Evolutionary conservation across 2,113 vertebrate genomes (phyloP).

Genomic region (Brachyistius frenatus): DNA sequence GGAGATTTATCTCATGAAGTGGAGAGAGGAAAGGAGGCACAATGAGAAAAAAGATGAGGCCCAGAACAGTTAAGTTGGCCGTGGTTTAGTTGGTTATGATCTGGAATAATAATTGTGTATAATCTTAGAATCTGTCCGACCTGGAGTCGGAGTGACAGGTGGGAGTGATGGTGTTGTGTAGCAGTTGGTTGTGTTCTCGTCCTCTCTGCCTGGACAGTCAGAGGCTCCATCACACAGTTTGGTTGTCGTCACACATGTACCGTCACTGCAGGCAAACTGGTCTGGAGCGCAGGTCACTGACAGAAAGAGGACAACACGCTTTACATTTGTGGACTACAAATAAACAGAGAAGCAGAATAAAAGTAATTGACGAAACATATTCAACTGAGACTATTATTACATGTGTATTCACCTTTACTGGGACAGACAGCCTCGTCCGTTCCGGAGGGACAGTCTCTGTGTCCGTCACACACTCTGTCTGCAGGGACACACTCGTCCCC

Average conservation of each 20-base stretch:
- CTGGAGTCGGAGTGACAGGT: constrained; percentile 19
- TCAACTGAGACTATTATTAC: background rate
- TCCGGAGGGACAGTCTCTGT: constrained; percentile 84
- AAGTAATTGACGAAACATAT: too few relatives aligned
- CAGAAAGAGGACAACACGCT: constrained; percentile 4
- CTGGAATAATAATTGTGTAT: too few relatives aligned
- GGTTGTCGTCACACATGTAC: constrained; percentile 74
- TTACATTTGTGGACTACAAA: background rate
- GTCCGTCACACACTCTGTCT: constrained; percentile 85
- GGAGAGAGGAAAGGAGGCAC: too few relatives aligned
- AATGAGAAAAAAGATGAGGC: too few relatives aligned
- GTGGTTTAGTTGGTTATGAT: too few relatives aligned
- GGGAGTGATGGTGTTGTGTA: background rate
- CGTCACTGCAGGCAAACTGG: constrained; percentile 82
- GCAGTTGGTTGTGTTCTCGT: constrained; percentile 83
- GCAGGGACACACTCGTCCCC: constrained; percentile 81
- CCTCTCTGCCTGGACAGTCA: constrained; percentile 85
- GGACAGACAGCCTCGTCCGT: constrained; percentile 88
- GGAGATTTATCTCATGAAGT: too few relatives aligned
- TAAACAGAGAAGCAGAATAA: too few relatives aligned
- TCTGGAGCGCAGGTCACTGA: constrained; percentile 80
- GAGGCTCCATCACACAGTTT: constrained; percentile 83
- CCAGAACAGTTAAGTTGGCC: too few relatives aligned
- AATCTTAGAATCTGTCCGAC: background rate
- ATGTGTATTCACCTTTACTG: constrained; percentile 79